Percentiles rank a stretch among this genome's conserved stretches.
phyloP scores from a whole-genome alignment of 2,113 vertebrate species.

The Alectura lathami region DNA sequence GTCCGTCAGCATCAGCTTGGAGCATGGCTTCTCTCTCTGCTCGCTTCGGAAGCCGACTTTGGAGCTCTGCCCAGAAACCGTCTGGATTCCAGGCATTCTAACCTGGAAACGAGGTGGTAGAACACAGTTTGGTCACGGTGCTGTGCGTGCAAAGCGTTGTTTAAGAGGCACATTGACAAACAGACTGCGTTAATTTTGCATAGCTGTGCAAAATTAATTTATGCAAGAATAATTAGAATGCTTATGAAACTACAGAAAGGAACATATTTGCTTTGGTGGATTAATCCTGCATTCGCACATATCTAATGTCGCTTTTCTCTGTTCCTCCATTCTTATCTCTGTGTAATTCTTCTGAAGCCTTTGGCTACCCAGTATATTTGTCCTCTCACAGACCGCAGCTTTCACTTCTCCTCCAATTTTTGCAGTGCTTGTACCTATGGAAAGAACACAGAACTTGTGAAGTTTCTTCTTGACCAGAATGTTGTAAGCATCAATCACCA shows the following conservation, averaged over 20 bases:
- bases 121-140: neutral
- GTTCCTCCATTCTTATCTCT: neutral
- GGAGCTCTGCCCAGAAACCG: neutral
- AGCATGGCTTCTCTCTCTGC: neutral
- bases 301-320: neutral
- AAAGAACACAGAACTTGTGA: conserved; percentile 90
- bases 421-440: conserved; percentile 92
- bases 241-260: neutral
- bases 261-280: neutral
- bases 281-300: neutral
- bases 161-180: neutral
- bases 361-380: neutral
- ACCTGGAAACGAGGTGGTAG: neutral
- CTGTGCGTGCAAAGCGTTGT: neutral
- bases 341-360: neutral
- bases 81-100: neutral
- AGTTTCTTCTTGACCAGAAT: conserved; percentile 91
- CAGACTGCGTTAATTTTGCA: neutral
- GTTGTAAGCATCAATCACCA: conserved; percentile 90
- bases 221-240: neutral
- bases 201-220: neutral
- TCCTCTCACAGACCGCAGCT: neutral
- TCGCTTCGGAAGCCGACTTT: neutral
- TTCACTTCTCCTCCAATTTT: neutral
- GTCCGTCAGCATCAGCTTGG: neutral